Evolutionary conservation across 2,113 vertebrate species (phyloP).

Genomic region (Hemiprocne comata): DNA sequence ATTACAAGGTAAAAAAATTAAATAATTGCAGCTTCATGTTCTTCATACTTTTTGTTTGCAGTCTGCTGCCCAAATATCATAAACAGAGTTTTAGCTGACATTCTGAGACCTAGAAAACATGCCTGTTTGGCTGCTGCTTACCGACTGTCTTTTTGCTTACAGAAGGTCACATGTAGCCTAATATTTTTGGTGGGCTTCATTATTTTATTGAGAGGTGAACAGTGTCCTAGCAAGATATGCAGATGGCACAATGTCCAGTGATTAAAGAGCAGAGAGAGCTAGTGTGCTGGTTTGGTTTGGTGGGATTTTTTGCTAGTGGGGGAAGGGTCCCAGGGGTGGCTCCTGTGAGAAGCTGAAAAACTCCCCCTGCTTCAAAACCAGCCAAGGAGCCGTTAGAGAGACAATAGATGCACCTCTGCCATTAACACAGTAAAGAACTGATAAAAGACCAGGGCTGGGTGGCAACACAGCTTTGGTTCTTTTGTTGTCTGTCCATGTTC

Average conservation of each 20-base stretch:
- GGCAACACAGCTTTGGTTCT: too few relatives aligned
- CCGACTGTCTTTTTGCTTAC: neutral
- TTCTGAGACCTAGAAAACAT: neutral
- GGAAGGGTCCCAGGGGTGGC: too few relatives aligned
- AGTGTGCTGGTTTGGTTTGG: too few relatives aligned
- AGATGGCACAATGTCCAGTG: neutral
- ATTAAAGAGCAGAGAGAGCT: neutral
- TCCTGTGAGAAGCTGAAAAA: too few relatives aligned
- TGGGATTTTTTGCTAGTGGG: too few relatives aligned
- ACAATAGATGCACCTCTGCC: too few relatives aligned
- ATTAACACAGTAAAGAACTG: too few relatives aligned
- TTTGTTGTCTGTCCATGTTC: too few relatives aligned
- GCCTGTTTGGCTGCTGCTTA: neutral
- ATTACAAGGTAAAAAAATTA: neutral
- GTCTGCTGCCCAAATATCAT: too few relatives aligned
- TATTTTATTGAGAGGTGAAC: neutral
- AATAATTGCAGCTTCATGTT: neutral
- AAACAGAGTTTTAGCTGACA: neutral
- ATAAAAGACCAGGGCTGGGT: too few relatives aligned
- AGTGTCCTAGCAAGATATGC: neutral
- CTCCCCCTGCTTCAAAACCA: too few relatives aligned
- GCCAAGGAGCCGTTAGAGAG: too few relatives aligned
- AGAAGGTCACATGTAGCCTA: neutral
- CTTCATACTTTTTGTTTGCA: neutral
- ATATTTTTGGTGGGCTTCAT: neutral